Conservation (phyloP, 2,888 invertebrate species). For the Leuctra nigra region DNA sequence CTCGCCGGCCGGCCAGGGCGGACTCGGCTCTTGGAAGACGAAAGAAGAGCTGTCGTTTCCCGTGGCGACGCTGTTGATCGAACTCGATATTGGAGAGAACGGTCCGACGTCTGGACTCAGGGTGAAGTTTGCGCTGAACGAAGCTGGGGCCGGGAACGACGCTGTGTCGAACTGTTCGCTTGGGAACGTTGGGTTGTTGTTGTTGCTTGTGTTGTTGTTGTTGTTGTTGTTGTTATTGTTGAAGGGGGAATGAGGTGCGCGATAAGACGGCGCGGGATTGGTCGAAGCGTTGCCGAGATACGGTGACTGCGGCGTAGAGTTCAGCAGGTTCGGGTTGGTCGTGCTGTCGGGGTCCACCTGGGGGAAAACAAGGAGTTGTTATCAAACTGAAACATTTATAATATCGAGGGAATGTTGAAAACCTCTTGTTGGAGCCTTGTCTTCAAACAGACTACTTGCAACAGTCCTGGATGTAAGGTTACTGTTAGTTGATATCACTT, state of each 20-base stretch:
- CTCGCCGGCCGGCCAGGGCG: constrained; percentile 19
- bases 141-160: neutral
- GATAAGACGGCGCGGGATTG: neutral
- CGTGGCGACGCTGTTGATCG: constrained; percentile 31
- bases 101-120: neutral
- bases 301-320: constrained; percentile 3
- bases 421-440: neutral
- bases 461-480: neutral
- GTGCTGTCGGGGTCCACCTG: constrained; percentile 71
- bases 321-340: constrained; percentile 41
- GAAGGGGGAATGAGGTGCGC: neutral
- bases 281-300: neutral
- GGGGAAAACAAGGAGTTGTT: neutral
- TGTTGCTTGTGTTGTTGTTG: neutral
- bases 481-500: too few species aligned
- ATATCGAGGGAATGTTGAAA: too few species aligned
- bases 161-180: neutral
- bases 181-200: neutral
- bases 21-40: constrained; percentile 26
- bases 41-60: constrained; percentile 29
- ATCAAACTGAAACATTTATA: neutral
- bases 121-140: constrained; percentile 1
- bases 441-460: neutral
- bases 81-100: constrained; percentile 14
- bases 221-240: neutral